A percentile compares a stretch with the other conserved stretches of the same genome.
phyloP scores from a whole-genome alignment of 2,797 vertebrate genomes.

The Pseudochaenichthys georgianus region DNA sequence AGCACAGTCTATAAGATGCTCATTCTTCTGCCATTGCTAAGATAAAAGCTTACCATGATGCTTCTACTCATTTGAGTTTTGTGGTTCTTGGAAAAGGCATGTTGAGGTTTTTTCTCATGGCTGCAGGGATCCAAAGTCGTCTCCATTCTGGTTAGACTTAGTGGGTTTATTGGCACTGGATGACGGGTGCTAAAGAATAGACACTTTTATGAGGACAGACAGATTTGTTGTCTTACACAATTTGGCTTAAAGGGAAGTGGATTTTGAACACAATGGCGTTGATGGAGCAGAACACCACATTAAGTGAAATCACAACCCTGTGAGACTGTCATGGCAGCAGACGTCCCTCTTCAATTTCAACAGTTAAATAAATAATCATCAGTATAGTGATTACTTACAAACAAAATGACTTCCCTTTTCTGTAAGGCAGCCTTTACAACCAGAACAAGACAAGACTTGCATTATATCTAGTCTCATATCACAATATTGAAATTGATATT shows the following conservation, averaged over 20 bases:
- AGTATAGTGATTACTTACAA: too few relatives aligned
- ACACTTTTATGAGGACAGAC: slow-evolving; percentile 2
- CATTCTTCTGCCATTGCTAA: slow-evolving; percentile 20
- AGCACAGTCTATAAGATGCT: slow-evolving; percentile 11
- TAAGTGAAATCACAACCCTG: slow-evolving; percentile 21
- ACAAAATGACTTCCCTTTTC: too few relatives aligned
- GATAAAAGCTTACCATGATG: slow-evolving; percentile 38
- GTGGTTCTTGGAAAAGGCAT: slow-evolving; percentile 46
- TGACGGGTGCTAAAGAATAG: neutral
- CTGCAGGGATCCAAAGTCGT: slow-evolving; percentile 23
- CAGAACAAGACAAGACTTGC: too few relatives aligned
- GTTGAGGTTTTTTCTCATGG: slow-evolving; percentile 53
- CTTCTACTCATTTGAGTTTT: slow-evolving; percentile 54
- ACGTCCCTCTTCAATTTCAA: slow-evolving; percentile 43
- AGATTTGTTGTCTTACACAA: neutral
- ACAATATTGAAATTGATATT: too few relatives aligned
- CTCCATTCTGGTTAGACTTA: slow-evolving; percentile 34
- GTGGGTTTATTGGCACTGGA: slow-evolving; percentile 5
- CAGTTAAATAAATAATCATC: too few relatives aligned
- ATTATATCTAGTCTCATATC: too few relatives aligned
- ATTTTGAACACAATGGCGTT: slow-evolving; percentile 38
- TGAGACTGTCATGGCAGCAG: slow-evolving; percentile 18
- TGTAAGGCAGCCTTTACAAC: too few relatives aligned
- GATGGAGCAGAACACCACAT: slow-evolving; percentile 52
- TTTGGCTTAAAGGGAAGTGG: slow-evolving; percentile 40